These are phyloP conservation scores for Amblyteles armatorius DNA, from an alignment of 2,888 invertebrate species.

Conservation along the genomic window DNA sequence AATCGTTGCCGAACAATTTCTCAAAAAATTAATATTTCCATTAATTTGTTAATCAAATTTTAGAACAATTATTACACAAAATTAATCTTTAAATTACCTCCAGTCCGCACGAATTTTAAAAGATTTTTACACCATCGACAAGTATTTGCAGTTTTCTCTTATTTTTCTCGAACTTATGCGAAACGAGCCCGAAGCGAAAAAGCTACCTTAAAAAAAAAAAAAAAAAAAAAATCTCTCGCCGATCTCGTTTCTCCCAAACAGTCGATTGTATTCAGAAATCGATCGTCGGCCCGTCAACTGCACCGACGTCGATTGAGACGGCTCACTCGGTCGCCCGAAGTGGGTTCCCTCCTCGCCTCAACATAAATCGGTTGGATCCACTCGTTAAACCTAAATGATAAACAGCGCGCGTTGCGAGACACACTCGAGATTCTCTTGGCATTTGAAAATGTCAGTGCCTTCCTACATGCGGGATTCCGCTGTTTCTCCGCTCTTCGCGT, in stretches of 20 bases:
- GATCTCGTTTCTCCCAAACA: slow-evolving; percentile 6
- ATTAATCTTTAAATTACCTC: no score
- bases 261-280: slow-evolving; percentile 46
- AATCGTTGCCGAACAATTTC: no score
- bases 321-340: background rate
- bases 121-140: no score
- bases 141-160: no score
- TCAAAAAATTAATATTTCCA: no score
- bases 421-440: slow-evolving; percentile 74
- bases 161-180: no score
- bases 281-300: background rate
- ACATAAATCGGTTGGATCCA: slow-evolving; percentile 11
- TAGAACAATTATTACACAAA: no score
- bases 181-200: no score
- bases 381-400: slow-evolving; percentile 68
- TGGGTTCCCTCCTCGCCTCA: background rate
- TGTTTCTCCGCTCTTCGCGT: slow-evolving; percentile 33
- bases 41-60: no score
- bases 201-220: no score
- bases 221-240: no score
- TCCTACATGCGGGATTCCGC: slow-evolving; percentile 76
- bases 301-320: slow-evolving; percentile 4
- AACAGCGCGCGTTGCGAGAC: slow-evolving; percentile 70
- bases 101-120: no score
- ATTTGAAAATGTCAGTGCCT: slow-evolving; percentile 83